Base-by-base conservation (phyloP, 2,113 vertebrate species). In the Platichthys flesus region DNA sequence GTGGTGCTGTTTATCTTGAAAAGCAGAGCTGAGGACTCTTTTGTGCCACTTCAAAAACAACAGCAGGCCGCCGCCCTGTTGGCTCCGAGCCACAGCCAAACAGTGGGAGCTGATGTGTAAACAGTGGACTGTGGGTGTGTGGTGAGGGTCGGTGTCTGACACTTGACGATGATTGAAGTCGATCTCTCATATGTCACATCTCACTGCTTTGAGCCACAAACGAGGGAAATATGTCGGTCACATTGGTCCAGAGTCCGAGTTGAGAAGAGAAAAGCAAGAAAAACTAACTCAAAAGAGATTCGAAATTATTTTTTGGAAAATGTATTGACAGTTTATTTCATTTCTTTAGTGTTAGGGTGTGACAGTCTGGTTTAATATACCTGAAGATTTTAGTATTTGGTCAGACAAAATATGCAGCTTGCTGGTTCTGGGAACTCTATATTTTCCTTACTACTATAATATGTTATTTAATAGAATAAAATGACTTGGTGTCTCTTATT, bases 31-130 rank as follows among this genome's bases (percentile, higher is more conserved):
- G 40, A 0, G 49, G 28, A 65, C 71, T 74, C 81, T 80, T 54
- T 28, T 80, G 78, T 79, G 67, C 74, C 80, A 79, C 86, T 83
- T 86, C 68, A 85, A 42, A 81, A 83, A 79, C 78, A 78, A 35
- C 55, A 60, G 81, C 63, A 70, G 63, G 74, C 77, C 64, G 1
- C 71, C 52, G 55, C 81, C 82, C 62, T 60, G 62, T 75, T 75
- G 56, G 77, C 79, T 42, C 9, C 0, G 37, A 60, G 75, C 69
- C 67, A 14, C 79, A 31, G 54, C 55, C 57, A 42, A 71, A 76
- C 74, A 78, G 78, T 77, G 49, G 68, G 74, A 78, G 79, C 37
- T 60, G 67, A 71, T 80, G 74, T 69, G 79, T 71, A 51, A 79
- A 85, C 77, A 24, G 45, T 10, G 16, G 76, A 24, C 74, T 76